Conservation (phyloP, 2,797 vertebrate genomes). For the Chromobotia macracanthus region DNA sequence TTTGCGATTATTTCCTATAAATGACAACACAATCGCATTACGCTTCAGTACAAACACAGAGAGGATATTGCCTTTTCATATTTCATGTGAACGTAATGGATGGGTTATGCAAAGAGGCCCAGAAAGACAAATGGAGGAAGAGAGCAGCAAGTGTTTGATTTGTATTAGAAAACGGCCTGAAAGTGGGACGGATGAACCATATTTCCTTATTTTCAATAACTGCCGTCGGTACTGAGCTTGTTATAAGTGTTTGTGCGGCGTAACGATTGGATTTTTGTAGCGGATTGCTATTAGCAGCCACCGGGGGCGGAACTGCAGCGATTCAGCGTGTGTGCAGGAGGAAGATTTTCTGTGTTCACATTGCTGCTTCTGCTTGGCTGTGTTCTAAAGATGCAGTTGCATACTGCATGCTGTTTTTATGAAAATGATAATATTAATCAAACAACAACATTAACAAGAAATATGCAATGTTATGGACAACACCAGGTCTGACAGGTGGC, state of each 20-base stretch:
- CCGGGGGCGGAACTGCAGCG: constrained; percentile 64
- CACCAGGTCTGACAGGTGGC: neutral
- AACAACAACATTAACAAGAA: no score
- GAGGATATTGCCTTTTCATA: constrained; percentile 90
- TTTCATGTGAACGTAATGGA: constrained; percentile 91
- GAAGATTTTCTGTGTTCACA: constrained; percentile 65
- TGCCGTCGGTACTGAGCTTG: constrained; percentile 71
- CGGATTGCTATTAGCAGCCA: constrained; percentile 77
- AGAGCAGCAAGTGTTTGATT: constrained; percentile 78
- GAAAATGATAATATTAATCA: no score
- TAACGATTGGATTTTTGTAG: constrained; percentile 80
- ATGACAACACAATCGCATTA: constrained; percentile 98
- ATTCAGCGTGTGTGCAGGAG: constrained; percentile 58
- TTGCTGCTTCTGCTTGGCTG: constrained; percentile 19
- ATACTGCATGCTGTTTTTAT: neutral
- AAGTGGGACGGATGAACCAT: constrained; percentile 65
- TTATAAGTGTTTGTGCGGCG: constrained; percentile 74
- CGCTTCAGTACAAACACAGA: constrained; percentile 92
- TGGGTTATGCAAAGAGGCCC: constrained; percentile 83
- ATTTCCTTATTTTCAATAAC: constrained; percentile 70
- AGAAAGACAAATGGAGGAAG: constrained; percentile 81
- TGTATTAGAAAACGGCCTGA: constrained; percentile 80
- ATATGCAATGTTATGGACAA: neutral
- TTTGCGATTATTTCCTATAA: constrained; percentile 97
- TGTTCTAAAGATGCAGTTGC: neutral